Evolutionary conservation across 1,140 invertebrate genomes (phyloP), one percentile per base, ranked within the genome.

Genomic region (Philotrypesis tridentata): DNA sequence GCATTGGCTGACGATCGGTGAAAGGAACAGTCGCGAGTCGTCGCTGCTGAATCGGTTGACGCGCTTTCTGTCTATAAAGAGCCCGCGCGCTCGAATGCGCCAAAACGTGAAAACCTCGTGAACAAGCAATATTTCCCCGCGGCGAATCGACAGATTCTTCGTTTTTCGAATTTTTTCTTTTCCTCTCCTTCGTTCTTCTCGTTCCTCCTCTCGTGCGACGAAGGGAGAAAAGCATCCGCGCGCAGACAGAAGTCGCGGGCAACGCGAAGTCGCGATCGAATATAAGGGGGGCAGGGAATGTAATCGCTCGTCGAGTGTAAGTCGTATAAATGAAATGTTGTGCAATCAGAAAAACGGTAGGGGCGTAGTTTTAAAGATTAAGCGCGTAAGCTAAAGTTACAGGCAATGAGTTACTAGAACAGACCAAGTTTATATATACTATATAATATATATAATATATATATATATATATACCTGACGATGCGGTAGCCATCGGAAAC

Each of bases 331-430:
- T 82, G 75, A 82, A 78, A 76, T 82, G 80, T 77, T 82, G 68
- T 82, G 80, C 80, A 78, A 82, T 82, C 75, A 25, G 29, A 77
- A 17, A n/a, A n/a, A 14, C 7, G 25, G 60, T 55, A 75, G 33
- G 14, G 61, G 71, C 73, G 68, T 82, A 82, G 37, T 60, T 77
- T 77, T 82, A 60, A 76, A 76, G 40, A 37, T 75, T 76, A 76
- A 81, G 40, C 14, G 43, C 73, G 55, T 63, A 82, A 78, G 55
- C 11, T 82, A 82, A 74, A 78, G 55, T 82, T 82, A 82, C 80
- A 77, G 80, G 67, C 74, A 82, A 82, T 78, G 80, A 77, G 80
- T 82, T 82, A 82, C 80, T 82, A 82, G 68, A 78, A 72, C 80
- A 73, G 75, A 82, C 75, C 75, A 71, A 76, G 65, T 65, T 55